Evolutionary conservation across 1,140 invertebrate genomes (phyloP), one percentile per base, ranked within the genome.

Genomic region (Scylla paramamosain): DNA sequence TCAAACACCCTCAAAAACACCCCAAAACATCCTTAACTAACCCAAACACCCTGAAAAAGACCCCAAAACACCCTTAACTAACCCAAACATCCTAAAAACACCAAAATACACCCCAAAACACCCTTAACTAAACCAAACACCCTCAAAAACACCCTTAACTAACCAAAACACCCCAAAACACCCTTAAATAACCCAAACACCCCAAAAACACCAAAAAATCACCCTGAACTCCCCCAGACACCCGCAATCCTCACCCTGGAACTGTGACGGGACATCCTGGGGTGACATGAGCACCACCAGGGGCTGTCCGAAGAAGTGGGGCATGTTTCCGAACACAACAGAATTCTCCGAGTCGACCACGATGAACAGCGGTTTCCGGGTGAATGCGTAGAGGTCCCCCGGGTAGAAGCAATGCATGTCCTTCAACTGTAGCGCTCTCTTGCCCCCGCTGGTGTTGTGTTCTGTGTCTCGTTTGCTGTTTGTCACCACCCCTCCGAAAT

Each of bases 261-360:
- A 96, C 52, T 98, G 98, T 94, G 98, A 97, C 93, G 99, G 99
- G 96, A 98, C 98, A 97, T 99, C 98, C 97, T 99, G 98, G 12
- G 99, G 99, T 93, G 99, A 99, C 98, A 99, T 99, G 3, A 99
- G 97, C 94, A 99, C 98, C 92, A 99, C 98, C 94, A 99, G 97
- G n/a, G 99, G 99, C 97, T 99, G 99, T 25, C 99, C 99, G 97
- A 99, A 99, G 96, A 99, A 98, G 95, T 98, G 98, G 39, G 99
- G 98, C 96, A 99, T 98, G 97, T 99, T 98, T 97, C 99, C 98
- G 97, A 99, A 99, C 94, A 99, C 98, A 97, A 98, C 98, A 96
- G 98, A 99, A 97, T 99, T 99, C 97, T 99, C 98, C 96, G 99
- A 99, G 97, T 99, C 99, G 95, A 99, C 98, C 95, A 99, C 98